Conservation (phyloP, 2,888 invertebrate species). For the Pollenia labialis region DNA sequence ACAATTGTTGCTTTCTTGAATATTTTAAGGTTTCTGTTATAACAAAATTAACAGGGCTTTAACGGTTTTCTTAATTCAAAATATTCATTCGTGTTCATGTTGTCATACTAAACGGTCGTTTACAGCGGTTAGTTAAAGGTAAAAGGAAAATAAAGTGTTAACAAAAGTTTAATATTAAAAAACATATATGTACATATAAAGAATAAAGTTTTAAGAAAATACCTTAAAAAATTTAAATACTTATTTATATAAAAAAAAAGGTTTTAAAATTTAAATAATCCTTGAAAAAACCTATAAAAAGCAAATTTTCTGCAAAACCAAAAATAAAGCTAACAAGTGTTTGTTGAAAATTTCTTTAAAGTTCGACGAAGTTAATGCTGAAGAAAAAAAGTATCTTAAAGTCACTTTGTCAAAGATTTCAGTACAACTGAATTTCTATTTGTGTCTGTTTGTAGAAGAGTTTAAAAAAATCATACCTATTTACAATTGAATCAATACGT, state of each 20-base stretch:
- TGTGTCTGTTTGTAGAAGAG: slow-evolving; percentile 9
- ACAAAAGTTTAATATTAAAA: not conserved
- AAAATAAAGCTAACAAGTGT: slow-evolving; percentile 48
- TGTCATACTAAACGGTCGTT: slow-evolving; percentile 64
- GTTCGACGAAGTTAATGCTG: not conserved
- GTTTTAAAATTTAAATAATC: not conserved
- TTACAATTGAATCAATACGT: not conserved
- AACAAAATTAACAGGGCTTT: slow-evolving; percentile 48
- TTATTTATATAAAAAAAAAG: not conserved
- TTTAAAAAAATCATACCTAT: slow-evolving; percentile 12
- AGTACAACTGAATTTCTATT: not conserved
- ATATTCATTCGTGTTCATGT: slow-evolving; percentile 67
- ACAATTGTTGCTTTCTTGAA: slow-evolving; percentile 13
- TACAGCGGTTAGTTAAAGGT: slow-evolving; percentile 39
- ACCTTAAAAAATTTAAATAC: not conserved
- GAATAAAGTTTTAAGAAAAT: not conserved
- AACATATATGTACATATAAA: not conserved
- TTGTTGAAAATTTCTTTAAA: slow-evolving; percentile 22
- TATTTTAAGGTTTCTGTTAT: slow-evolving; percentile 17
- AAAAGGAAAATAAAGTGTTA: not conserved
- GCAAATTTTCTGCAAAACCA: not conserved
- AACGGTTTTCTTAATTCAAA: slow-evolving; percentile 69
- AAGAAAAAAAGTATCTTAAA: not conserved
- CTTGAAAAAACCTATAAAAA: not conserved
- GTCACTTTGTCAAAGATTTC: not conserved